Evolutionary conservation across 2,113 vertebrate species (phyloP).

Genomic region (Onychostoma macrolepis): DNA sequence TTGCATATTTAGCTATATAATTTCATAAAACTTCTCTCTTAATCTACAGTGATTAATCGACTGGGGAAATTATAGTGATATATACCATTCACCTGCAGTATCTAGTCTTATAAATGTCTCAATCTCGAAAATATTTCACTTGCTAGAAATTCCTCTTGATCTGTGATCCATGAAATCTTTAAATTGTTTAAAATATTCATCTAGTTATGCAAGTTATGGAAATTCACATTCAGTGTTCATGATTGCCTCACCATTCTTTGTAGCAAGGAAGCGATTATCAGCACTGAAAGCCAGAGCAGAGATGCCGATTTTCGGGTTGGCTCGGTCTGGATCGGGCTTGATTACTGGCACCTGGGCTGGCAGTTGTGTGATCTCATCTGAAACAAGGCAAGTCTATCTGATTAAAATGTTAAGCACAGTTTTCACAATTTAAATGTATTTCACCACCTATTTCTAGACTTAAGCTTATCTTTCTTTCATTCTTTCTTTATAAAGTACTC

Average conservation of each 20-base stretch:
- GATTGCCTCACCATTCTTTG: constrained; percentile 82
- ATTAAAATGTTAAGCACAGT: not conserved
- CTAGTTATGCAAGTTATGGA: not conserved
- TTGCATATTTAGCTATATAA: not conserved
- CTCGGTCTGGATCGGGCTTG: constrained; percentile 87
- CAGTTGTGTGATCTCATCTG: constrained; percentile 83
- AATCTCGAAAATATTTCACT: not conserved
- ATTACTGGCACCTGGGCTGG: constrained; percentile 83
- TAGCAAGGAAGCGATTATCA: constrained; percentile 91
- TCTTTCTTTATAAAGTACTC: no score
- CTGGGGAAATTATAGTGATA: not conserved
- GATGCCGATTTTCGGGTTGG: constrained; percentile 92
- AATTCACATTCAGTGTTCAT: not conserved
- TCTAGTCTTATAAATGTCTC: not conserved
- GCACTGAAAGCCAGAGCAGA: constrained; percentile 89
- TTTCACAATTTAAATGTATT: not conserved
- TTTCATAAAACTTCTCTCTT: not conserved
- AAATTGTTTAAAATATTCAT: no score
- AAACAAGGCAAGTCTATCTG: constrained; percentile 35
- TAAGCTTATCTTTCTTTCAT: no score
- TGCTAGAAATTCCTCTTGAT: not conserved
- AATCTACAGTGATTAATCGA: not conserved
- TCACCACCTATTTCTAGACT: not conserved
- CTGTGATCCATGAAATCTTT: not conserved
- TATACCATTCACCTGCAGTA: not conserved